A percentile compares a stretch with the other conserved stretches of the same genome.
phyloP scores from a whole-genome alignment of 2,113 vertebrate species.

The Calypte anna region DNA sequence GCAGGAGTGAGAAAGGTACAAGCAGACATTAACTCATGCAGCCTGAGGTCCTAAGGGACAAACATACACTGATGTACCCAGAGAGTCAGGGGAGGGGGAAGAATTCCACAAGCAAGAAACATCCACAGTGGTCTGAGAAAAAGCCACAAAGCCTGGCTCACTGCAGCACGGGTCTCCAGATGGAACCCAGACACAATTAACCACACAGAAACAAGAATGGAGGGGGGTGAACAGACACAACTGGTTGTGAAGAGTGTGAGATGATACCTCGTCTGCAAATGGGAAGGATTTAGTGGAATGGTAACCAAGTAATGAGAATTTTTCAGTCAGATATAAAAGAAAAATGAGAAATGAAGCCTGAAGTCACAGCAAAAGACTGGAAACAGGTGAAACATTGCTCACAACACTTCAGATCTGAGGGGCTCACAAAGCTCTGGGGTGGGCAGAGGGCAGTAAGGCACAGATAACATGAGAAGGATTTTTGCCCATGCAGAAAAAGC shows the following conservation, averaged over 20 bases:
- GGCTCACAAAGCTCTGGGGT: neutral
- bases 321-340: neutral
- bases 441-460: neutral
- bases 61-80: neutral
- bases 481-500: neutral
- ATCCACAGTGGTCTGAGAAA: neutral
- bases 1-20: neutral
- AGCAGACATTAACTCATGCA: neutral
- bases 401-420: neutral
- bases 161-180: neutral
- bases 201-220: neutral
- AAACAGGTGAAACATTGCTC: neutral
- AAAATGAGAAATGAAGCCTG: neutral
- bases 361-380: neutral
- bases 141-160: neutral
- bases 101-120: neutral
- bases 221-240: neutral
- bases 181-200: neutral
- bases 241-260: neutral
- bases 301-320: neutral
- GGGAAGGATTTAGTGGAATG: neutral
- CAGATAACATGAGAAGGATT: neutral
- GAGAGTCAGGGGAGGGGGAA: neutral
- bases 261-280: neutral
- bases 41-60: neutral